Conservation (phyloP, 2,113 vertebrate species). For the Cryptotis parvus region DNA sequence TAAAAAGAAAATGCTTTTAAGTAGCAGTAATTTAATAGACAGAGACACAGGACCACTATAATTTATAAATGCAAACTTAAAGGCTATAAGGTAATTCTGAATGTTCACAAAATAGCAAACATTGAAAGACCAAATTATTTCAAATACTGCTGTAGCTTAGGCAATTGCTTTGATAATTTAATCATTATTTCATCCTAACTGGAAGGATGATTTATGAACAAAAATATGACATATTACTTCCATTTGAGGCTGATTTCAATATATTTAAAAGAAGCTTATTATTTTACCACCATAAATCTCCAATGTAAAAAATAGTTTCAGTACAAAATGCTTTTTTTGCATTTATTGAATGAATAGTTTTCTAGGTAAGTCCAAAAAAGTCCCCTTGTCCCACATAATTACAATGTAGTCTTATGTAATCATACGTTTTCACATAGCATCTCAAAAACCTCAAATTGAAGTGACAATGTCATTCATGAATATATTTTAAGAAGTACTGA, state of each 20-base stretch:
- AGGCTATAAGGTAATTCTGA: neutral
- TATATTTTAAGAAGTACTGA: neutral
- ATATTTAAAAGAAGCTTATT: neutral
- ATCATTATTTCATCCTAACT: neutral
- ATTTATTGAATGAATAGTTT: neutral
- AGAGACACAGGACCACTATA: neutral
- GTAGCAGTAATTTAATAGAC: neutral
- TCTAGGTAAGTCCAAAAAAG: neutral
- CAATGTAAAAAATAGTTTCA: neutral
- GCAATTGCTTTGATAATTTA: neutral
- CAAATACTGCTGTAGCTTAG: neutral
- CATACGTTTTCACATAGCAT: neutral
- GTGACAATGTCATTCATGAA: neutral
- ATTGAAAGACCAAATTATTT: neutral
- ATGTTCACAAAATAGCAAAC: neutral
- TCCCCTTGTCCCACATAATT: neutral
- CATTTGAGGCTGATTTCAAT: neutral
- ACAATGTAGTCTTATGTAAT: neutral
- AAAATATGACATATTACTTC: neutral
- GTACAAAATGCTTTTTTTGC: neutral
- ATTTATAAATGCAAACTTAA: neutral
- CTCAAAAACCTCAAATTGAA: neutral
- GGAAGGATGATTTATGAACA: neutral
- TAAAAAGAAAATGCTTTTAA: neutral
- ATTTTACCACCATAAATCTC: neutral